Conservation (phyloP, 2,113 vertebrate species). For the Gallinago undulata region DNA sequence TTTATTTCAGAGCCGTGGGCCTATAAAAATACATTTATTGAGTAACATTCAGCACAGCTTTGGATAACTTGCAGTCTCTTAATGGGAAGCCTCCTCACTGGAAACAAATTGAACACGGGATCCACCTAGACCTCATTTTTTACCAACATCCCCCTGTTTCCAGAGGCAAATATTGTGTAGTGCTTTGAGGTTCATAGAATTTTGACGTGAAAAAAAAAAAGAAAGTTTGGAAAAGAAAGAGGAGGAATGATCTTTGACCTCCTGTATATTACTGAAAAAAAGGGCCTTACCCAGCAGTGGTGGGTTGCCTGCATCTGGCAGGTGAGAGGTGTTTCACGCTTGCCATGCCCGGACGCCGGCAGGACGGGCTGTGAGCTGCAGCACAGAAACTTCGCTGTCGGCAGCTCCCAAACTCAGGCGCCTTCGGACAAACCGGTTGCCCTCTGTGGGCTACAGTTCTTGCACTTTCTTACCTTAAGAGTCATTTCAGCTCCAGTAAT, state of each 20-base stretch:
- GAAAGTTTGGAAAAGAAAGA: background rate
- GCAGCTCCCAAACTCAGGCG: background rate
- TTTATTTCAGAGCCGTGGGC: background rate
- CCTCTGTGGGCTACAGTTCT: background rate
- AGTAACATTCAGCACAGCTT: background rate
- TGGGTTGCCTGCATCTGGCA: background rate
- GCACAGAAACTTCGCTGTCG: background rate
- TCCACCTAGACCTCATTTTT: background rate
- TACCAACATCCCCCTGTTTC: background rate
- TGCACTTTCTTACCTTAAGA: background rate
- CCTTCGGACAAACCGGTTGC: background rate
- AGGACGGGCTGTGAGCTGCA: background rate
- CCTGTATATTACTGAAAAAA: background rate
- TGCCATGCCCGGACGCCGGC: background rate
- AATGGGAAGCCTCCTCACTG: background rate
- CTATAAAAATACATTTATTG: background rate
- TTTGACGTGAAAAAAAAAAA: background rate
- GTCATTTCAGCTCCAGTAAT: background rate
- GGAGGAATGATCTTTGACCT: background rate
- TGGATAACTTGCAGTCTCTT: background rate
- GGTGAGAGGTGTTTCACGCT: background rate
- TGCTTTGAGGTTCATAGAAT: background rate
- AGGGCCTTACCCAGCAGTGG: background rate
- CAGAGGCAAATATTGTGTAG: background rate
- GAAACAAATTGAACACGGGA: background rate